Evolutionary conservation across 2,888 invertebrate species (phyloP), one percentile per base, ranked within the genome.

Genomic region (Nomada flava): DNA sequence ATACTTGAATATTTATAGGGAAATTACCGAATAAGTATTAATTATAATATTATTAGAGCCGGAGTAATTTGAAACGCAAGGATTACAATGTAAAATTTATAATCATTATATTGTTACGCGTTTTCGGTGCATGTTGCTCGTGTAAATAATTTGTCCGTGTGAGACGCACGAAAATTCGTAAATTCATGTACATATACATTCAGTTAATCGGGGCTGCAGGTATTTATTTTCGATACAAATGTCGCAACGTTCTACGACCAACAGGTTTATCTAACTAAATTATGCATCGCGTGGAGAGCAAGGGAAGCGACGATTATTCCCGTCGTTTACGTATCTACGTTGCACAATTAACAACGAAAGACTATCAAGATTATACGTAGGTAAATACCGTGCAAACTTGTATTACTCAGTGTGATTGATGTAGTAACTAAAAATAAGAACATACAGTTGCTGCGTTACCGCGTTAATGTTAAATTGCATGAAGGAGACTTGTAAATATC

Each of bases 281-380:
- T 47, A 57, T 69, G 15, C 47, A 59, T 9, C 15, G 36, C 36
- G 64, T 26, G 13, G 50, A 20, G 9, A 11, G 63, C 53, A 70
- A 23, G 47, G 29, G 20, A 60, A 47, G 29, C 18, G 57, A 36
- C 9, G 23, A 4, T 15, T 15, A 0, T 20, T n/a, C 26, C 5
- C 4, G 26, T 13, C 9, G 7, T 20, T 55, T 15, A 18, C 47
- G 9, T 18, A 47, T 63, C 44, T 23, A 64, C 36, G 2, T 23
- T 44, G 20, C 0, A 26, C 23, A 47, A 55, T 50, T 42, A 26
- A 72, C 76, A 64, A 76, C 72, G 76, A 72, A 71, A 13, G 4
- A 64, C 11, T 3, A 65, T 29, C 29, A 29, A 13, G 7, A 29
- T 52, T 18, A 36, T 3, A 20, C 4, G 10, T 13, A 42, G 13